Base-by-base conservation (phyloP, 2,113 vertebrate genomes). In the Syrmaticus mikado region DNA sequence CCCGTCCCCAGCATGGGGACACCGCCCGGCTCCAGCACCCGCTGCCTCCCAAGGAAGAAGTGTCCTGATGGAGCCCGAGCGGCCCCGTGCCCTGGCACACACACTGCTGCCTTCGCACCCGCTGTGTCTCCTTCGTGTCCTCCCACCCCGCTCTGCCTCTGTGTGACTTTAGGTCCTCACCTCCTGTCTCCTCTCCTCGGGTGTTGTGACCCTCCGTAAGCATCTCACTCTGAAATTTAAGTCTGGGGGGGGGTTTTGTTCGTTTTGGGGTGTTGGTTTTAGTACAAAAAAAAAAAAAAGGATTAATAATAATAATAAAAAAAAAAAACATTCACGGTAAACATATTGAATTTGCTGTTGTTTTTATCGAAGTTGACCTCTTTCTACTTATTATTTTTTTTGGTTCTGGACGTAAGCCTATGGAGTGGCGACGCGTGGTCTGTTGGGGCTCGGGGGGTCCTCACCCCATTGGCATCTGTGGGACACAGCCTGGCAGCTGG, bases 161-260 rank as follows among this genome's bases (percentile, higher is more conserved):
- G 10, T 87, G 91, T 95, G 94, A 95, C 90, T 7, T 36, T 94
- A 95, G 91, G 90, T 95, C 87, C 32, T 17, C 93, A 74, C 82
- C 78, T 88, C 93, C 85, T 75, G 75, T 95, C 87, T 90, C 90
- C 92, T 90, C 82, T 90, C 93, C 64, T 16, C 25, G 72, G 95
- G 90, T 97, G 92, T 97, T 6, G 93, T 97, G 97, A 95, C 93
- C 95, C 91, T 96, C 93, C 95, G 93, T 84, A 84, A 96, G 92
- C 96, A 95, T 97, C 98, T 98, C 97, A 95, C 87, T 97, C 87
- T 70, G 95, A 95, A 94, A 73, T 95, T 83, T 87, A 95, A 87
- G 30, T 55, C 30, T 18, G 10, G 53, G 30, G 52, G 52, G 52
- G 25, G 52, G 14, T 9, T 10, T 55, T 57, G 53, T 57, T 57